Base-by-base conservation (phyloP, 2,113 vertebrate genomes). In the Zosterops hypoxanthus region DNA sequence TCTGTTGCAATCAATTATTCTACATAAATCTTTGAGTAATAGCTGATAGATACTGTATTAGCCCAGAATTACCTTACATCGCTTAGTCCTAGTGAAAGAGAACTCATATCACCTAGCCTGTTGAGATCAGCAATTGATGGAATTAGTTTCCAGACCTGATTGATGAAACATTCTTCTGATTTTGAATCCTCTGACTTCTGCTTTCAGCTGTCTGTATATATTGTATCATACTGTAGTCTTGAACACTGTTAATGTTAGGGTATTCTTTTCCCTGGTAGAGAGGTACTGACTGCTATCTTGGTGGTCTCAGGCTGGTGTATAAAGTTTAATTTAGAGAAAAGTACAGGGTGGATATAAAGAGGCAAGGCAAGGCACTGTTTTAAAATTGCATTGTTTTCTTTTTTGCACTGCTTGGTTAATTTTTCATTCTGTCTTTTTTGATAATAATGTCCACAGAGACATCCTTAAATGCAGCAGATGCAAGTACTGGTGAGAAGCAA, bases 191-290 rank as follows among this genome's bases (percentile, higher is more conserved):
- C 84, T 90, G 90, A 97, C 90, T 95, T 97, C 86, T 83, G 76
- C 97, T 97, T 97, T 97, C 85, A 85, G 93, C 89, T 73, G 1
- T 83, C 87, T 98, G 98, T 98, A 98, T 81, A 98, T 98, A 98
- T 56, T 98, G 97, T 98, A 97, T 90, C 75, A 98, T 98, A 98
- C 34, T 77, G 42, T 92, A 97, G 98, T 98, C 98, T 97, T 94
- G 90, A 97, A 97, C 98, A 98, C 98, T 98, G 98, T 98, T 97
- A 96, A 95, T 34, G 21, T 44, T 96, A 97, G 96, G 92, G 82
- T 94, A 92, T 92, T 95, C 91, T 92, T 68, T 70, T 81, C 87
- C 91, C 84, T 84, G 64, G 55, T 97, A 92, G 82, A 97, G 88
- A 96, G 97, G 94, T 97, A 97, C 92, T 96, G 94, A 95, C 92